phyloP scores from a whole-genome alignment of 2,113 vertebrate species.

The Tringa solitaria region DNA sequence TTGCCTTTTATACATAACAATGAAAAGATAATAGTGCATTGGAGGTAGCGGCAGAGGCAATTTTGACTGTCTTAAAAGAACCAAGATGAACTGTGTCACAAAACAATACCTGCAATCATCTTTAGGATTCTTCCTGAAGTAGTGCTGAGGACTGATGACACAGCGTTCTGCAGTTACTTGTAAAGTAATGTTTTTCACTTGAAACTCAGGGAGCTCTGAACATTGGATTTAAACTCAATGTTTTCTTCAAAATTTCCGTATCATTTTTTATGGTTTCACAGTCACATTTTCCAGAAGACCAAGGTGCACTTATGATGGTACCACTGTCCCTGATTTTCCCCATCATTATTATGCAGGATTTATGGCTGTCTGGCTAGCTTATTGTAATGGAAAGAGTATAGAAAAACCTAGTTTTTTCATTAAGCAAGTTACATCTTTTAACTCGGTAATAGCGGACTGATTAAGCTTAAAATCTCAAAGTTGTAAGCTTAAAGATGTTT shows the following conservation, averaged over 20 bases:
- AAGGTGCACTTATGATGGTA: background rate
- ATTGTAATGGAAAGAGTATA: background rate
- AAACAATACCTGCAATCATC: background rate
- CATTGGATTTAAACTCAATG: background rate
- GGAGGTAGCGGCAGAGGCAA: background rate
- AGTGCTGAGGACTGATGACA: background rate
- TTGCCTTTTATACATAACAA: background rate
- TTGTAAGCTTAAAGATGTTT: background rate
- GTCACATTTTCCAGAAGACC: background rate
- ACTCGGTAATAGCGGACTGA: background rate
- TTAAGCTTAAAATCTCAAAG: background rate
- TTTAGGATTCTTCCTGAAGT: background rate
- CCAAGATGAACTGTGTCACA: background rate
- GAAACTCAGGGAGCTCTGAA: background rate
- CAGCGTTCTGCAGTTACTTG: background rate
- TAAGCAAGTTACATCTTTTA: background rate
- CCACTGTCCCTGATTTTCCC: background rate
- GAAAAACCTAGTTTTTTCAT: background rate
- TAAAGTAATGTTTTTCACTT: background rate
- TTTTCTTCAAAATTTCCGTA: background rate
- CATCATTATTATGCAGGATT: background rate
- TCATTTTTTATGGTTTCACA: background rate
- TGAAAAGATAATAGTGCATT: background rate
- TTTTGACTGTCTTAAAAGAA: background rate
- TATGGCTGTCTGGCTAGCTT: background rate